Conservation (phyloP, 2,113 vertebrate species). For the Leucopsar rothschildi region DNA sequence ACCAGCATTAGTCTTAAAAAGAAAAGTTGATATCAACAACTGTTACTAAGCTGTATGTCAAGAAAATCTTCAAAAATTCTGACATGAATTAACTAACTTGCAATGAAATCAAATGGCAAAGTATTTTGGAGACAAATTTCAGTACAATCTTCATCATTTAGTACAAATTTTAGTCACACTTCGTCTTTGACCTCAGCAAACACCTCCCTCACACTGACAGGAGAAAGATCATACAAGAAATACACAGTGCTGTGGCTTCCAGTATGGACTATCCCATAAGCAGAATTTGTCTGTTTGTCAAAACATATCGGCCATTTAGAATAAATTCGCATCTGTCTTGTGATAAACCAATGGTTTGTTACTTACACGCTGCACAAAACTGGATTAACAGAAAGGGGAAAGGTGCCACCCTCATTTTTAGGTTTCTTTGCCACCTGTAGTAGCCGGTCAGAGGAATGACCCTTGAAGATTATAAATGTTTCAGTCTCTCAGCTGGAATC, state of each 20-base stretch:
- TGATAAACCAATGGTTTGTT: neutral
- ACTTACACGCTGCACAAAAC: neutral
- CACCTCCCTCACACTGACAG: neutral
- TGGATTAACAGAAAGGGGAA: neutral
- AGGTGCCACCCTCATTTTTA: no score
- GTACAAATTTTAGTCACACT: neutral
- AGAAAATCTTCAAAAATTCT: neutral
- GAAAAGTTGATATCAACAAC: neutral
- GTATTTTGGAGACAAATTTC: neutral
- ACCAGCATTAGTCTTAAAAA: neutral
- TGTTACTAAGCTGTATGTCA: neutral
- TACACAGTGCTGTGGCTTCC: neutral
- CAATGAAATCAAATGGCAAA: neutral
- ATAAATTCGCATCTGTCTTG: neutral
- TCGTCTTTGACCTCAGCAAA: neutral
- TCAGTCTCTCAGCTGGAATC: neutral
- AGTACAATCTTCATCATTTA: neutral
- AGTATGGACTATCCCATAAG: neutral
- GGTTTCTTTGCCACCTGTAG: neutral
- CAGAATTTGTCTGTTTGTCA: neutral
- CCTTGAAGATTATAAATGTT: accelerated
- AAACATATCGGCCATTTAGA: neutral
- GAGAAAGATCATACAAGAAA: neutral
- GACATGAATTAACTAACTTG: neutral
- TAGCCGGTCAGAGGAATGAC: neutral